A percentile compares a stretch with the other conserved stretches of the same genome.
phyloP scores from a whole-genome alignment of 2,113 vertebrate species.

The Noctilio leporinus region DNA sequence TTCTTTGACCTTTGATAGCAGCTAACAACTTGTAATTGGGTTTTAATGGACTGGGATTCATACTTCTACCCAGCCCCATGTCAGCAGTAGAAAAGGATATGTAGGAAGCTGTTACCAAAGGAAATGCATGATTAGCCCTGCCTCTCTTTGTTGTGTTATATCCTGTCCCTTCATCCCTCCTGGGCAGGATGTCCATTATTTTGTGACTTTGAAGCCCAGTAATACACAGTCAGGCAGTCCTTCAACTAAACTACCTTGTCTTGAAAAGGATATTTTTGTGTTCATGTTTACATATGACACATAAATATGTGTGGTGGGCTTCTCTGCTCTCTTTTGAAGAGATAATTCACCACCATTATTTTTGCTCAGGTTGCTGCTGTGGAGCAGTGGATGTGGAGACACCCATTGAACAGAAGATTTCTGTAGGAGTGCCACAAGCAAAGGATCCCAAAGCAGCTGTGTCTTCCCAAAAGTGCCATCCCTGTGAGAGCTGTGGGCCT shows the following conservation, averaged over 20 bases:
- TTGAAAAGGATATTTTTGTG: neutral
- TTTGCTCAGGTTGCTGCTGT: neutral
- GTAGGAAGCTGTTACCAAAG: neutral
- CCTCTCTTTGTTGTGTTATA: neutral
- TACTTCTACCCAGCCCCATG: neutral
- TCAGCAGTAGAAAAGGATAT: neutral
- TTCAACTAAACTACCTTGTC: neutral
- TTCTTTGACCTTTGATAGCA: neutral
- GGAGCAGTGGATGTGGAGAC: neutral
- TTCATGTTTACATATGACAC: neutral
- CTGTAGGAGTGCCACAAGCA: neutral
- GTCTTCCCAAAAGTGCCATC: neutral
- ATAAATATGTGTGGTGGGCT: neutral
- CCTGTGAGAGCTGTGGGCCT: neutral
- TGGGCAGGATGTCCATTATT: too few relatives aligned
- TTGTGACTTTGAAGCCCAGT: neutral
- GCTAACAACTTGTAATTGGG: neutral
- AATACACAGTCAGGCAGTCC: neutral
- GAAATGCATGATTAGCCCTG: too few relatives aligned
- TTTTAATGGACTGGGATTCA: rapidly evolving
- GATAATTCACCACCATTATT: neutral
- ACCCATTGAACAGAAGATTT: neutral
- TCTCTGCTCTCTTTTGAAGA: neutral
- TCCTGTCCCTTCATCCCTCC: neutral
- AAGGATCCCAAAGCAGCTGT: neutral